Evolutionary conservation across 2,888 invertebrate genomes (phyloP), one percentile per base, ranked within the genome.

Genomic region (Pinctada fucata): DNA sequence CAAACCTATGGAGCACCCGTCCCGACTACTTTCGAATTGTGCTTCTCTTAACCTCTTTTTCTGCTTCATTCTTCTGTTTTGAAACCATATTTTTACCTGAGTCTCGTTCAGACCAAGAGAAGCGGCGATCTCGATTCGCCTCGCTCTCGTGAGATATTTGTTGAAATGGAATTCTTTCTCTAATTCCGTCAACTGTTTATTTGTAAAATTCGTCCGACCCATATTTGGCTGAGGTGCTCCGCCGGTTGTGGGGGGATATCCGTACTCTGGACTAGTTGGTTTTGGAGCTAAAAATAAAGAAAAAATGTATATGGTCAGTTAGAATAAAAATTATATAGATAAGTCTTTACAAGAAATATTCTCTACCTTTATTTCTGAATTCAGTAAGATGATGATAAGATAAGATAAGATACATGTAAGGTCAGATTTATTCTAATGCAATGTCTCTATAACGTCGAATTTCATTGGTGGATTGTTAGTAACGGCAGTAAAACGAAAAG

Each of bases 81-180:
- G 92, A 85, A 92, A 93, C 93, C 93, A 93, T 75, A 93, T 93
- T 88, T 93, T 93, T 58, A 93, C 93, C 94, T 99, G 99, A 1
- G 99, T 90, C 93, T 99, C 99, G 93, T 99, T 99, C 75, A 99
- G 95, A 91, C 98, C 97, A 76, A 99, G 94, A 2, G 98, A 96
- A 2, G 97, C 97, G 0, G 99, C 99, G 86, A 99, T 99, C 93
- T 99, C 99, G 92, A 99, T 99, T 88, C 99, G 95, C 85, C 99
- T 94, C 64, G 98, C 99, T 87, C 99, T 94, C 64, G 99, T 99
- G 90, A 99, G 95, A 94, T 99, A 99, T 93, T 98, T 99, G 94
- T 99, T 99, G 94, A 98, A 99, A 93, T 99, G 99, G 94, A 99
- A 99, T 93, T 99, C 99, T 92, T 99, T 99, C 93, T 99, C 99